Evolutionary conservation across 2,888 invertebrate genomes (phyloP), one percentile per base, ranked within the genome.

Genomic region (Andrena bicolor): DNA sequence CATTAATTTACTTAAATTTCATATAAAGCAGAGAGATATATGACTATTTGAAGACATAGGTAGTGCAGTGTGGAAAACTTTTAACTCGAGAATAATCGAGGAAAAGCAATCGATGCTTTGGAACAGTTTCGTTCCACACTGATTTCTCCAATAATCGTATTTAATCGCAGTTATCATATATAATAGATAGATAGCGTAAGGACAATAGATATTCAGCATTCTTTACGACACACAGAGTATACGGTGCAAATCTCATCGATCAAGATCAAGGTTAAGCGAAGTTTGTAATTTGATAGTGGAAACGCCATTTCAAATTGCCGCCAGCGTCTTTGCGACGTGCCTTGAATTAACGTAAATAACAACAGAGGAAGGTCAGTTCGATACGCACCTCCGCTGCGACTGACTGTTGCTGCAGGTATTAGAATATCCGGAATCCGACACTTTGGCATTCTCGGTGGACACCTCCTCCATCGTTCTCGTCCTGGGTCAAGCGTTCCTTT

Each of bases 351-450:
- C 0, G 8, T 20, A 8, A 26, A 28, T 5, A 23, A 48, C 2
- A 53, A 68, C 48, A 6, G 20, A 68, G 53, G 49, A 5, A 48
- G 76, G 80, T 66, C 66, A 78, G 68, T 73, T 72, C 58, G 23
- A 28, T 28, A 92, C 92, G 92, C 92, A 97, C 97, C 97, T 97
- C 92, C 96, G 95, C 91, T 97, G 96, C 0, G 97, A 97, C 91
- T 97, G 97, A 89, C 97, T 97, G 94, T 97, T 97, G 90, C 97
- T 97, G 94, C 97, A 97, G 90, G 97, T 97, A 92, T 96, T 97
- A 0, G 97, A 97, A 92, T 97, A 97, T 10, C 96, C 97, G 1
- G 97, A 97, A 93, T 97, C 97, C 7, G 97, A 97, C 66, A 97
- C 94, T 92, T 96, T 97, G 2, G 96, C 95, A 91, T 96, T 96